Evolutionary conservation across 1,140 invertebrate genomes (phyloP).

Genomic region (Sitodiplosis mosellana): DNA sequence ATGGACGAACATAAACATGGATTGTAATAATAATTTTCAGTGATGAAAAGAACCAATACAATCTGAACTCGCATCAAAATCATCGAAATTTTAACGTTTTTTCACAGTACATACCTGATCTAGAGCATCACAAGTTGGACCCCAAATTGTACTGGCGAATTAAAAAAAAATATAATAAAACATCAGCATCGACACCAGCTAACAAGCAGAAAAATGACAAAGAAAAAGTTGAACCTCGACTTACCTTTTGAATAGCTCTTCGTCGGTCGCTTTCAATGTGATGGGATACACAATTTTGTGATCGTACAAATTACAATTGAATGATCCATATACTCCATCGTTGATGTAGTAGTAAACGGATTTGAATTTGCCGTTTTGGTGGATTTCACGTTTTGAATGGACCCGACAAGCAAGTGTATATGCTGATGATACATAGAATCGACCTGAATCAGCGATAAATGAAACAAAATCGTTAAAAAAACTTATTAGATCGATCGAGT

Average conservation of each 20-base stretch:
- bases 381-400: constrained; percentile 51
- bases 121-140: constrained; percentile 89
- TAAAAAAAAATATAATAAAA: no score
- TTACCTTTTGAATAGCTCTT: constrained; percentile 27
- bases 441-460: constrained; percentile 90
- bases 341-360: constrained; percentile 92
- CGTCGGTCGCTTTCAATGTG: constrained; percentile 2
- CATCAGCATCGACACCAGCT: no score
- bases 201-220: no score
- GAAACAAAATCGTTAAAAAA: no score
- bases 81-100: constrained; percentile 30
- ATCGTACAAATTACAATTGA: constrained; percentile 93
- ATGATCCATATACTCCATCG: constrained; percentile 95
- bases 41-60: no score
- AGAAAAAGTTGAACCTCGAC: no score
- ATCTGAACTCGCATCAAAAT: no score
- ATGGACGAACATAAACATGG: no score
- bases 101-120: constrained; percentile 48
- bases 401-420: constrained; percentile 80
- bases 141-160: constrained; percentile 75
- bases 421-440: constrained; percentile 84
- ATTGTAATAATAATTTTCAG: no score
- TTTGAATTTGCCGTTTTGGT: constrained; percentile 25
- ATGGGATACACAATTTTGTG: constrained; percentile 39
- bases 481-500: no score